Evolutionary conservation across 2,797 vertebrate genomes (phyloP), one percentile per base, ranked within the genome.

Genomic region (Odontamblyopus lacepedii): DNA sequence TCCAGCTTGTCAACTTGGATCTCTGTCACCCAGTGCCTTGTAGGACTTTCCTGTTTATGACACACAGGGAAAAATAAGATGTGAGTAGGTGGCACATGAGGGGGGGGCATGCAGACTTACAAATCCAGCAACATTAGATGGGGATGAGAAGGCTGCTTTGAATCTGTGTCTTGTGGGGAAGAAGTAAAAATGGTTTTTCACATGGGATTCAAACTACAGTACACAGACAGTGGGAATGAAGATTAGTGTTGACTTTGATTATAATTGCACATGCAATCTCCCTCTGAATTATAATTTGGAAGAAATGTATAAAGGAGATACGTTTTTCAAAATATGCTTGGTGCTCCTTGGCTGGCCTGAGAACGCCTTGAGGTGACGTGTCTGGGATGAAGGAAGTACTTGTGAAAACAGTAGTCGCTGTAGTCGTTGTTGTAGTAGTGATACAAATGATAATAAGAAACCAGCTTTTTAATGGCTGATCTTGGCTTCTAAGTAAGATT

Each of bases 1-100:
- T 87, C 87, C 80, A 87, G 85, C 74, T 86, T 91, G 90, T 92
- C 89, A 92, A 76, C 75, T 82, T 72, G 73, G 81, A 92, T 91
- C 82, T 82, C 73, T 83, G 84, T 90, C 87, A 90, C 74, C 55
- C 76, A 66, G 53, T 62, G 78, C 81, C 85, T 89, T 73, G 63
- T 73, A 82, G 78, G 78, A 79, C 59, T 76, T 71, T 75, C 62
- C 70, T 32, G 18, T 78, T 80, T 79, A 76, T 85, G 83, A 88
- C 82, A 76, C 51, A 79, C 67, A 76, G 73, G 71, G 73, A 77
- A 80, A 78, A 80, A 68, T 15, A 69, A 56, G 32, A 18, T 67
- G 27, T 30, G 56, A 68, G 85, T 81, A 84, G 82, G 68, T 76
- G 80, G 72, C 64, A 74, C 57, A 63, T 55, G 65, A 70, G 73